Conservation (phyloP, 2,797 vertebrate species). For the Nyctalus aviator region DNA sequence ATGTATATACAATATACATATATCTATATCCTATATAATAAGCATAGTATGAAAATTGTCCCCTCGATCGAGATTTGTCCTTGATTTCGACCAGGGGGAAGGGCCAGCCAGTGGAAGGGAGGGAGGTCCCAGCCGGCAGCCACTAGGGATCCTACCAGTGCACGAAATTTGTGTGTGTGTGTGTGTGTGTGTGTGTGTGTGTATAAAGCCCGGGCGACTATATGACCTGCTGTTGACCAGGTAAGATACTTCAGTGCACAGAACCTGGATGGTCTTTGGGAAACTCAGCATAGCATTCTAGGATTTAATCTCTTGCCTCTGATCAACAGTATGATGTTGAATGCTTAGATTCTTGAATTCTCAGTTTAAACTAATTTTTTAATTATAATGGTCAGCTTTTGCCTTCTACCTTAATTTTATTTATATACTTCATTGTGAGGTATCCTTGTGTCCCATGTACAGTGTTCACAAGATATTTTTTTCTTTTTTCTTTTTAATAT, state of each 20-base stretch:
- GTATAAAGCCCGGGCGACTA: too few species aligned
- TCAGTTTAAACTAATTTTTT: constrained; percentile 45
- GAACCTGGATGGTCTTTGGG: background rate
- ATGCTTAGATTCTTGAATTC: background rate
- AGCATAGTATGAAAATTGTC: too few species aligned
- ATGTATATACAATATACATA: background rate
- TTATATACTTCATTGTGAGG: background rate
- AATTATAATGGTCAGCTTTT: background rate
- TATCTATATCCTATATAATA: background rate
- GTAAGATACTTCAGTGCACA: background rate
- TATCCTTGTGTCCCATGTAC: background rate
- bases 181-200: too few species aligned
- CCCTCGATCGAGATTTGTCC: too few species aligned
- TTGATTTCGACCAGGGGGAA: too few species aligned
- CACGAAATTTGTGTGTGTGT: too few species aligned
- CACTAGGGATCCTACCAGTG: too few species aligned
- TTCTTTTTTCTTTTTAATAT: background rate
- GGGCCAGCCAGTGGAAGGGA: too few species aligned
- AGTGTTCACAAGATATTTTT: background rate
- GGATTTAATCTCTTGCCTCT: background rate
- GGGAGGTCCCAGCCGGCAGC: too few species aligned
- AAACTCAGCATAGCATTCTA: background rate
- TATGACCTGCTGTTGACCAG: background rate
- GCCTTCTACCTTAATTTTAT: constrained; percentile 14
- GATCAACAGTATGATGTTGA: background rate